These are phyloP conservation scores for Hippocampus comes DNA, from an alignment of 2,113 vertebrate genomes.

Conservation along the genomic window DNA sequence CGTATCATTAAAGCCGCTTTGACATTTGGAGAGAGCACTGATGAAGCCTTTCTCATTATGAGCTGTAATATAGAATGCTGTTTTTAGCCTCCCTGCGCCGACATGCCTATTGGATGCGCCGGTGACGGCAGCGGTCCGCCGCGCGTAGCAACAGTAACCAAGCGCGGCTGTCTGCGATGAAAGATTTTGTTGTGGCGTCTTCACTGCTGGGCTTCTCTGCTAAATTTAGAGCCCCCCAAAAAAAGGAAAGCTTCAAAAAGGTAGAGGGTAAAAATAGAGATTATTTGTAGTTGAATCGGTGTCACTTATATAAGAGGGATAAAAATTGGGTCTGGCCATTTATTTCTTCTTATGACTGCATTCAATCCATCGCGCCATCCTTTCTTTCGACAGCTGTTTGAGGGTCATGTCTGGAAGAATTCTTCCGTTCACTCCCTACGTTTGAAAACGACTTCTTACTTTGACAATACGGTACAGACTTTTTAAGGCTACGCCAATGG, in stretches of 20 bases:
- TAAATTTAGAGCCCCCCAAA: constrained; percentile 50
- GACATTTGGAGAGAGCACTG: constrained; percentile 66
- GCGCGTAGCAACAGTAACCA: constrained; percentile 79
- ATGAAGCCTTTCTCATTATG: constrained; percentile 67
- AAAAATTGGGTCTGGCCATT: not conserved
- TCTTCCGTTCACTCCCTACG: not conserved
- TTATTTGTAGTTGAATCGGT: constrained; percentile 8
- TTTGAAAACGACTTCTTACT: not conserved
- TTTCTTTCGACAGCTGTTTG: not conserved
- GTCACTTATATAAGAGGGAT: constrained; percentile 24
- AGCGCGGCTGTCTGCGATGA: constrained; percentile 62
- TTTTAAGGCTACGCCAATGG: too few relatives aligned
- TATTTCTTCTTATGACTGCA: not conserved
- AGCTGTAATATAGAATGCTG: constrained; percentile 67
- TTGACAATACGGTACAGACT: too few relatives aligned
- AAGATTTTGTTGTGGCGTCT: constrained; percentile 52
- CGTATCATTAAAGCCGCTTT: constrained; percentile 66
- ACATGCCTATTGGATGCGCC: constrained; percentile 67
- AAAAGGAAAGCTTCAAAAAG: constrained; percentile 27
- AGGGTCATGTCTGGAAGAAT: not conserved
- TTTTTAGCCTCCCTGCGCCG: constrained; percentile 63
- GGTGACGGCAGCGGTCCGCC: constrained; percentile 60
- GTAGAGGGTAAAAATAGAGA: constrained; percentile 18
- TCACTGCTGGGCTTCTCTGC: constrained; percentile 34
- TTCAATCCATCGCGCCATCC: not conserved